Percentiles rank a stretch among this genome's conserved stretches.
phyloP scores from a whole-genome alignment of 2,888 invertebrate genomes.

The Cremastobaeus sp. region DNA sequence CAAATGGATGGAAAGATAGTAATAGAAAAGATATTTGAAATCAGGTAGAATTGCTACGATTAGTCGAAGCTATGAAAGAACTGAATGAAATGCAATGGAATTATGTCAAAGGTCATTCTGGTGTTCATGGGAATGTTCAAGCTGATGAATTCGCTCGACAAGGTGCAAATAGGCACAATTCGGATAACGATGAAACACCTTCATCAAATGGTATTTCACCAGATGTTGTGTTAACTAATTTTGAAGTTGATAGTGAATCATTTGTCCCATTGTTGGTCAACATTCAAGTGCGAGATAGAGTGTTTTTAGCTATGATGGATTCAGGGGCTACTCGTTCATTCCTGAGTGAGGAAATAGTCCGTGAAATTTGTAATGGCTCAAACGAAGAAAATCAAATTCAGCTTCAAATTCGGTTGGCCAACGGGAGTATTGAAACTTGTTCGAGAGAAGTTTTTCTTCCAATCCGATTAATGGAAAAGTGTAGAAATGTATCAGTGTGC shows the following conservation, averaged over 20 bases:
- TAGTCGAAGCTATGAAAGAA: neutral
- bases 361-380: no score
- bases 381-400: no score
- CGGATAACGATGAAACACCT: no score
- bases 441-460: neutral
- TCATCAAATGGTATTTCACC: no score
- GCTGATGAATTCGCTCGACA: constrained; percentile 4
- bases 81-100: neutral
- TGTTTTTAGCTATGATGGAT: no score
- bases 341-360: no score
- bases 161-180: neutral
- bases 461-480: neutral
- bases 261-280: no score
- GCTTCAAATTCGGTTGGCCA: neutral
- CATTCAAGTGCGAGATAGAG: no score
- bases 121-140: neutral
- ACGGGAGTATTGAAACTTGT: no score
- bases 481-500: neutral
- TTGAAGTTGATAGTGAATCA: no score
- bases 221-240: no score
- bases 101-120: constrained; percentile 21
- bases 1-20: constrained; percentile 13
- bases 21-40: neutral
- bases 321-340: no score
- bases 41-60: neutral